Base-by-base conservation (phyloP, 2,888 invertebrate species). In the Thysanoteuthis rhombus region DNA sequence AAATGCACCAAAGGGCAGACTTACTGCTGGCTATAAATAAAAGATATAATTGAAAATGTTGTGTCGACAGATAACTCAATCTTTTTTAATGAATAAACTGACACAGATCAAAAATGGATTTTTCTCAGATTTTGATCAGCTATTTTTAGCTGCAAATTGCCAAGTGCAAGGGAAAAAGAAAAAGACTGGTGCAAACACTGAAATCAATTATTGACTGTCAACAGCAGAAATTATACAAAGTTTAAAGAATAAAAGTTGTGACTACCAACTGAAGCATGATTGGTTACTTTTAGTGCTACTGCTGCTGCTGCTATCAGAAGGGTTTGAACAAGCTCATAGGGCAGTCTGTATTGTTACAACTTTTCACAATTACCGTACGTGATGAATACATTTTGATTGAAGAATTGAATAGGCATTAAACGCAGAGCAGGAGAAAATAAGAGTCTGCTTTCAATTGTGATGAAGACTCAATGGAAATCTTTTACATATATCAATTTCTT, bases 131-230 rank as follows among this genome's bases (percentile, higher is more conserved):
- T 75, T 75, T 75, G n/a, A 75, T n/a, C 0, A 16, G 75, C 75
- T 75, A 75, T 75, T 75, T 75, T 75, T 75, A 75, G 75, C 12
- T n/a, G 2, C 4, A 12, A 75, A 36, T 75, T 75, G 75, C n/a
- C 28, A 10, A 58, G 10, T 28, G 58, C 58, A 58, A 36, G 16
- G 75, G n/a, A 36, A n/a, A 36, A 75, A 75, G 25, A n/a, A 16
- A n/a, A n/a, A 75, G 16, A 36, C 3, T 52, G 52, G 52, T 52
- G 52, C 22, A 52, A 52, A 52, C 22, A 52, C 1, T 52, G 52
- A 75, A 75, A 75, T 75, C 75, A 75, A 75, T 75, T 75, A 75
- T 75, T n/a, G 75, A n/a, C n/a, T 75, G 75, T 75, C 75, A 75
- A 75, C 75, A n/a, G 75, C 75, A 75, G 75, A 75, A 75, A 75